phyloP scores from a whole-genome alignment of 2,888 invertebrate genomes.

The Eubasilissa splendida region DNA sequence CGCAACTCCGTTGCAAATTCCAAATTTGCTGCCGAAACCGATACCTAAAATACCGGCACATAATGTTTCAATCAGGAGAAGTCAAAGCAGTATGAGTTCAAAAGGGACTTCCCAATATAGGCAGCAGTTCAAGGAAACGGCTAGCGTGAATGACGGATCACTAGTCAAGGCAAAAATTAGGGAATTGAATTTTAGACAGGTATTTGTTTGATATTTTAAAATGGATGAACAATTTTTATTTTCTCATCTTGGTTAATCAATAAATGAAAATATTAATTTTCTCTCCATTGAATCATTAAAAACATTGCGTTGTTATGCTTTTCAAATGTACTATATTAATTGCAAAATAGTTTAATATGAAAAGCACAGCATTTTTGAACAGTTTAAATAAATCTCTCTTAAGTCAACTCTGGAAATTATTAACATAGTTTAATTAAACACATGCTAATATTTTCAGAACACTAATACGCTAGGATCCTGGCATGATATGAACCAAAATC shows the following conservation, averaged over 20 bases:
- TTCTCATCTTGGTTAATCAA: background rate
- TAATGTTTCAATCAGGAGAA: constrained; percentile 59
- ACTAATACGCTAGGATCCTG: constrained; percentile 70
- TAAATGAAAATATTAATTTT: too few species aligned
- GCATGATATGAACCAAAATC: constrained; percentile 74
- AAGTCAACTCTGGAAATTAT: background rate
- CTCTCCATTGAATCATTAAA: background rate
- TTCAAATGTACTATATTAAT: background rate
- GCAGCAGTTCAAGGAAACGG: constrained; percentile 43
- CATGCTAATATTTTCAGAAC: constrained; percentile 70
- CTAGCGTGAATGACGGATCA: constrained; percentile 49
- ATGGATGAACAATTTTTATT: background rate
- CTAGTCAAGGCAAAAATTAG: constrained; percentile 56
- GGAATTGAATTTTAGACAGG: constrained; percentile 57
- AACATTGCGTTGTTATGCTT: constrained; percentile 10
- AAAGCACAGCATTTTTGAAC: background rate
- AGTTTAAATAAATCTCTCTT: background rate
- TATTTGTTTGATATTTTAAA: constrained; percentile 43
- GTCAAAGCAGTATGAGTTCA: constrained; percentile 54
- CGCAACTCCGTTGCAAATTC: constrained; percentile 70
- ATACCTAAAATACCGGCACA: constrained; percentile 66
- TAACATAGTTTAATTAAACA: constrained; percentile 12
- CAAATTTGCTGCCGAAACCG: constrained; percentile 70
- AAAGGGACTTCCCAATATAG: constrained; percentile 48
- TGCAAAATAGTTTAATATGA: constrained; percentile 5